Conservation (phyloP, 2,888 invertebrate species). For the Peribatodes rhomboidaria region DNA sequence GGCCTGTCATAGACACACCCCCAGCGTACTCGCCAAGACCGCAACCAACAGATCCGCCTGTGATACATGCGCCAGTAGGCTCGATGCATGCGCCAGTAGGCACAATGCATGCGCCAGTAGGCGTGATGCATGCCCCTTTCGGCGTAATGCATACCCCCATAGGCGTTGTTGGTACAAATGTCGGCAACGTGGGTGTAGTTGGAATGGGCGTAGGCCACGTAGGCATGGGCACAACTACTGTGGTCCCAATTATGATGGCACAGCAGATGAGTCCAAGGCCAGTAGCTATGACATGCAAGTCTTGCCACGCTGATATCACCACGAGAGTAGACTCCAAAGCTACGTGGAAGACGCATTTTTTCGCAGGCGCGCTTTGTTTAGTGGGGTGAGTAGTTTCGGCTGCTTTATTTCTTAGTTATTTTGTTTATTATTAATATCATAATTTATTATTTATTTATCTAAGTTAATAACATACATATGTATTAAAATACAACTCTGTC, state of each 20-base stretch:
- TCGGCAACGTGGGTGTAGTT: conserved; percentile 11
- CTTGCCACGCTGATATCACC: conserved; percentile 69
- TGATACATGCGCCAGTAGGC: not conserved
- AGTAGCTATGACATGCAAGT: conserved; percentile 62
- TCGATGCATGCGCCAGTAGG: not conserved
- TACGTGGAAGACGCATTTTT: conserved; percentile 67
- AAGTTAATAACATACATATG: not conserved
- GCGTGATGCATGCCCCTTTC: not conserved
- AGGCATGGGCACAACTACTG: not conserved
- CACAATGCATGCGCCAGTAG: not conserved
- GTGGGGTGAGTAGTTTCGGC: conserved; percentile 14
- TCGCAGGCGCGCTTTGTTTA: conserved; percentile 52
- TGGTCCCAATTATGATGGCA: conserved; percentile 40
- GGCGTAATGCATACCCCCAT: conserved; percentile 2
- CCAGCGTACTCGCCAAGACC: conserved; percentile 14
- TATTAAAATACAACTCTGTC: too few species aligned
- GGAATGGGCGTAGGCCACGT: conserved; percentile 7
- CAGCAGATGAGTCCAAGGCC: conserved; percentile 51
- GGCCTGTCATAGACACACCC: not conserved
- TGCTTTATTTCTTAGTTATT: not conserved
- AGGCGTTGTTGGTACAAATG: conserved; percentile 9
- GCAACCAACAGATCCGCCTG: not conserved
- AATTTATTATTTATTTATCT: too few species aligned
- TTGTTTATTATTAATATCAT: not conserved
- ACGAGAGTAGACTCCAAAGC: conserved; percentile 69